Conservation (phyloP, 2,888 invertebrate genomes). For the Linnaemya vulpina region DNA sequence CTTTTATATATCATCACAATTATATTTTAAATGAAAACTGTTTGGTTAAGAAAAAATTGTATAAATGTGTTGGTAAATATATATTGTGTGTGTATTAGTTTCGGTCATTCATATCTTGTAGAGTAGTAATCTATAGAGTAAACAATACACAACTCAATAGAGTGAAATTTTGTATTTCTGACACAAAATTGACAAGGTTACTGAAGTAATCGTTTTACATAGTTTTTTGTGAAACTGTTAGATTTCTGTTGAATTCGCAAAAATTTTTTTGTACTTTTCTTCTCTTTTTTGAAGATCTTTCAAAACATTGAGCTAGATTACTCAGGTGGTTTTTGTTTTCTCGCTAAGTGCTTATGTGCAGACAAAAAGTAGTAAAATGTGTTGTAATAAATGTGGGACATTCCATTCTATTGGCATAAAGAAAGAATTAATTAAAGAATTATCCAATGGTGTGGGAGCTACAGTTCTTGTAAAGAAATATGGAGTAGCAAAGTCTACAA, state of each 20-base stretch:
- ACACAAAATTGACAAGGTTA: neutral
- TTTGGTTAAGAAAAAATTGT: too few species aligned
- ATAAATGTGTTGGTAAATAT: too few species aligned
- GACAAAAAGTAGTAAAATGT: slow-evolving; percentile 22
- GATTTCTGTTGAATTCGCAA: neutral
- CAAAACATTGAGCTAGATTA: too few species aligned
- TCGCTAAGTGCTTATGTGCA: slow-evolving; percentile 34
- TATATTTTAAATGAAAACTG: too few species aligned
- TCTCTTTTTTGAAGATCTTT: too few species aligned
- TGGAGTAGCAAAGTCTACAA: slow-evolving; percentile 32
- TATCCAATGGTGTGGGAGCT: slow-evolving; percentile 6
- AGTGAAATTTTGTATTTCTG: slow-evolving; percentile 6
- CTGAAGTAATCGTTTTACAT: neutral
- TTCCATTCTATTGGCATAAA: slow-evolving; percentile 17
- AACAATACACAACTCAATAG: neutral
- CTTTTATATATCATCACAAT: too few species aligned
- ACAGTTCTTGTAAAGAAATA: slow-evolving; percentile 31
- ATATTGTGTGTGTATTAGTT: too few species aligned
- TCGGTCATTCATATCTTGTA: too few species aligned
- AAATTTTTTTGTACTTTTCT: too few species aligned
- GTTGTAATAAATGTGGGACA: slow-evolving; percentile 9
- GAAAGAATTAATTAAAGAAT: slow-evolving; percentile 29
- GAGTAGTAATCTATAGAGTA: slow-evolving; percentile 26
- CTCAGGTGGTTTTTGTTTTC: neutral
- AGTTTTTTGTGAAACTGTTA: neutral